Percentiles rank a stretch among this genome's conserved stretches.
phyloP scores from a whole-genome alignment of 1,140 invertebrate genomes.

The Lepidostoma basale region DNA sequence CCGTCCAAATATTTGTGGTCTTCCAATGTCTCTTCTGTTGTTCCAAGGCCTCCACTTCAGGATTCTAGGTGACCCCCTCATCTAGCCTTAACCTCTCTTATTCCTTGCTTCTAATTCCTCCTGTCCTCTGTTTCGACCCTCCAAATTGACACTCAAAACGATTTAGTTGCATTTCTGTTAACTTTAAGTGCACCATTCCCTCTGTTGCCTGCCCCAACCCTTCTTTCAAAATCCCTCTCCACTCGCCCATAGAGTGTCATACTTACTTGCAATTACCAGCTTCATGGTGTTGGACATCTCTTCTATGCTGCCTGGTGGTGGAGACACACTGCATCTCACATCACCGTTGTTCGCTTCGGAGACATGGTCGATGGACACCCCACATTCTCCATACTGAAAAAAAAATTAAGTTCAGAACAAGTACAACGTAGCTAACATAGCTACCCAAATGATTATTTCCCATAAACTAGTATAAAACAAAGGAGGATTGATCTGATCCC shows the following conservation, averaged over 20 bases:
- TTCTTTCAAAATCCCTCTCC: no score
- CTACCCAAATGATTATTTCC: no score
- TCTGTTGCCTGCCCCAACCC: no score
- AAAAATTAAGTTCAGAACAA: background rate
- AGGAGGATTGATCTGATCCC: no score
- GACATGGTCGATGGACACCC: conserved; percentile 66
- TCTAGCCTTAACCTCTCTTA: no score
- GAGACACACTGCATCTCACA: conserved; percentile 68
- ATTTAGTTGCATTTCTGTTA: background rate
- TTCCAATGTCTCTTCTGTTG: no score
- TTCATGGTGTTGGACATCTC: conserved; percentile 61
- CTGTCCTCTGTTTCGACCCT: background rate
- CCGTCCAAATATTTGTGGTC: no score
- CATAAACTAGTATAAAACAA: no score
- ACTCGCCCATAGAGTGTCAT: background rate
- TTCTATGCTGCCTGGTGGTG: conserved; percentile 59
- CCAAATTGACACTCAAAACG: background rate
- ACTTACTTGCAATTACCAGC: conserved; percentile 76
- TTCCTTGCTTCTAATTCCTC: background rate
- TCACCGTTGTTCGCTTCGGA: conserved; percentile 70
- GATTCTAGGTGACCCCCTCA: no score
- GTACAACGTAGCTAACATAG: no score
- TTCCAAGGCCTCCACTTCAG: no score
- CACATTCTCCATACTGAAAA: conserved; percentile 66
- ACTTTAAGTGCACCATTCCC: background rate